Conservation (phyloP, 2,797 vertebrate species). For the Leptoclinus maculatus region DNA sequence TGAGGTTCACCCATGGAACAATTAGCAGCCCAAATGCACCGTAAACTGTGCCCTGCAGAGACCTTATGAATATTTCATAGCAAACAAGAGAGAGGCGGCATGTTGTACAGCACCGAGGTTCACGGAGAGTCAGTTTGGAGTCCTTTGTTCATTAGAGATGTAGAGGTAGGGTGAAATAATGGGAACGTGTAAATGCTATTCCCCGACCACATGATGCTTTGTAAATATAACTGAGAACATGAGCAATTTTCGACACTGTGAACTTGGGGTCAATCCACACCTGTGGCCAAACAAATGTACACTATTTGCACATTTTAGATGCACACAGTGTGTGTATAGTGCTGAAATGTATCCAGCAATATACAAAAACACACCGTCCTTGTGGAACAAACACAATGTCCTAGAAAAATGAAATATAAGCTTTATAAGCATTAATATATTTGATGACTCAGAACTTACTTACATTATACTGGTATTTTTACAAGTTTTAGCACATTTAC, state of each 20-base stretch:
- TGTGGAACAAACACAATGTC: not conserved
- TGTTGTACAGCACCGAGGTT: slow-evolving; percentile 41
- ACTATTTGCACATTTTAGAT: slow-evolving; percentile 1
- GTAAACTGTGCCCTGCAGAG: slow-evolving; percentile 22
- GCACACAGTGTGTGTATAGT: not conserved
- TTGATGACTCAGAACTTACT: not conserved
- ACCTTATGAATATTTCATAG: slow-evolving; percentile 64
- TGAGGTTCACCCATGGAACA: slow-evolving; percentile 40
- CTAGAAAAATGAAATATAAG: not conserved
- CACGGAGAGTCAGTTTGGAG: slow-evolving; percentile 36
- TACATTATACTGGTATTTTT: not conserved
- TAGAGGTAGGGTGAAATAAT: slow-evolving; percentile 9
- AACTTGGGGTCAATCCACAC: slow-evolving; percentile 21
- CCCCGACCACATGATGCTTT: not conserved
- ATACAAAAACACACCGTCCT: not conserved
- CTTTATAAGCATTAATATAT: not conserved
- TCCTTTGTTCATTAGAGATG: slow-evolving; percentile 33
- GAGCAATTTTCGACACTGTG: slow-evolving; percentile 4
- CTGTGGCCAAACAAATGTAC: slow-evolving; percentile 6
- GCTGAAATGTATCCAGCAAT: not conserved
- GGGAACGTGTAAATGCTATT: slow-evolving; percentile 14
- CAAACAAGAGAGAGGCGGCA: slow-evolving; percentile 27
- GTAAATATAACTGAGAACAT: slow-evolving; percentile 13
- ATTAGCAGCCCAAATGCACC: slow-evolving; percentile 50
- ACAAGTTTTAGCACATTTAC: not conserved